Evolutionary conservation across 2,797 vertebrate genomes (phyloP).

Genomic region (Sylvilagus floridanus): DNA sequence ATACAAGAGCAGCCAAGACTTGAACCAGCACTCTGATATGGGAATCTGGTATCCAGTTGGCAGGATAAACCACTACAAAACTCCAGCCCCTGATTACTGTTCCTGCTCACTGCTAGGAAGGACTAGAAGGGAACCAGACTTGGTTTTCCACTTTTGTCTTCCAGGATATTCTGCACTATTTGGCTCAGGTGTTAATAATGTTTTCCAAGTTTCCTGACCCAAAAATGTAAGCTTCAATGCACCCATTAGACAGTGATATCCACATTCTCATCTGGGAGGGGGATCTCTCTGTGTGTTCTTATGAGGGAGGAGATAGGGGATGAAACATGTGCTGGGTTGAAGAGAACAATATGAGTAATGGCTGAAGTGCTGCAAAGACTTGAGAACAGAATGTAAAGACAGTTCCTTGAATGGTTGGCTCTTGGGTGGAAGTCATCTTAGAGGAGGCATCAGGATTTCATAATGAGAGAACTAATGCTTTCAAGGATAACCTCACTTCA

Average conservation of each 20-base stretch:
- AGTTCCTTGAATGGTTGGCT: background rate
- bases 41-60: too few relatives aligned
- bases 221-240: background rate
- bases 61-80: too few relatives aligned
- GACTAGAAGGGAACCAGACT: background rate
- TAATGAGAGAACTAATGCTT: too few relatives aligned
- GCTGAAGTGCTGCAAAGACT: background rate
- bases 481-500: too few relatives aligned
- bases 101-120: too few relatives aligned
- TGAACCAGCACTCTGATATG: too few relatives aligned
- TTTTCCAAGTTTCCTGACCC: too few relatives aligned
- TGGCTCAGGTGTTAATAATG: background rate
- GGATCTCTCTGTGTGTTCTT: background rate
- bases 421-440: background rate
- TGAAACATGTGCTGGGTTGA: background rate
- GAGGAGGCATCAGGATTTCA: background rate
- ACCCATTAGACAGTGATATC: background rate
- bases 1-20: too few relatives aligned
- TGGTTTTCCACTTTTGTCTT: background rate
- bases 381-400: background rate
- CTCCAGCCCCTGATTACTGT: too few relatives aligned
- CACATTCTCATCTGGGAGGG: background rate
- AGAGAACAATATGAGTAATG: background rate
- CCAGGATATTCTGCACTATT: background rate
- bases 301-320: background rate